phyloP scores from a whole-genome alignment of 2,113 vertebrate genomes.

The Leptosomus discolor region DNA sequence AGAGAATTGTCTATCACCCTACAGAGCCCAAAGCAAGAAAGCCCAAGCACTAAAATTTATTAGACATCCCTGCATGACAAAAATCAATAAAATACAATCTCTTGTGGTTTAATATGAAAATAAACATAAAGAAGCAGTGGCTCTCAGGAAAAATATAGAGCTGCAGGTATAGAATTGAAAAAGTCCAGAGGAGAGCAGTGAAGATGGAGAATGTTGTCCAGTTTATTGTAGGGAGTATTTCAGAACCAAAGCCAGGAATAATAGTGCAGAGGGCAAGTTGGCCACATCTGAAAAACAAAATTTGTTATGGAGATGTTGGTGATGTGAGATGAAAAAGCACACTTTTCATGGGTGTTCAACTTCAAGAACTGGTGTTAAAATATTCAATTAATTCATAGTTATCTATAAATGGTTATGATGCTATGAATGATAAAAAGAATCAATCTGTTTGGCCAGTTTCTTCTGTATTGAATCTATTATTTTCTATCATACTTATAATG shows the following conservation, averaged over 20 bases:
- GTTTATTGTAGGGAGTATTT: not conserved
- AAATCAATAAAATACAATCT: conserved; percentile 44
- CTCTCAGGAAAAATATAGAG: not conserved
- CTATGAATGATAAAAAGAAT: not conserved
- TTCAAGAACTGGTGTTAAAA: not conserved
- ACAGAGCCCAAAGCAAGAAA: not conserved
- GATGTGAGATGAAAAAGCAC: not conserved
- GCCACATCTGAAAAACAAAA: not conserved
- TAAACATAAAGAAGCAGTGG: not conserved
- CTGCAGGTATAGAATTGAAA: not conserved
- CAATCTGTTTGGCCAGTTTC: not conserved
- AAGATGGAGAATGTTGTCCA: not conserved
- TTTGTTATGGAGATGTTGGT: rapidly evolving
- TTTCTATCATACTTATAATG: not conserved
- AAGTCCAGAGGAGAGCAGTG: not conserved
- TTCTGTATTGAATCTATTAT: not conserved
- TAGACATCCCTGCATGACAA: not conserved
- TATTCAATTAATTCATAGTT: not conserved
- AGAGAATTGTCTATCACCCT: not conserved
- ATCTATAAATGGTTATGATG: not conserved
- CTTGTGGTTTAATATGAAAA: conserved; percentile 37
- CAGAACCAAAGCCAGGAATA: not conserved
- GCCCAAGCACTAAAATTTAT: not conserved
- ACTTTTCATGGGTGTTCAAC: not conserved
- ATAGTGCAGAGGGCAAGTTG: not conserved